A percentile compares a stretch with the other conserved stretches of the same genome.
Evolutionary conservation across 1,140 invertebrate species (phyloP).

Genomic region (Drosophila trapezifrons): DNA sequence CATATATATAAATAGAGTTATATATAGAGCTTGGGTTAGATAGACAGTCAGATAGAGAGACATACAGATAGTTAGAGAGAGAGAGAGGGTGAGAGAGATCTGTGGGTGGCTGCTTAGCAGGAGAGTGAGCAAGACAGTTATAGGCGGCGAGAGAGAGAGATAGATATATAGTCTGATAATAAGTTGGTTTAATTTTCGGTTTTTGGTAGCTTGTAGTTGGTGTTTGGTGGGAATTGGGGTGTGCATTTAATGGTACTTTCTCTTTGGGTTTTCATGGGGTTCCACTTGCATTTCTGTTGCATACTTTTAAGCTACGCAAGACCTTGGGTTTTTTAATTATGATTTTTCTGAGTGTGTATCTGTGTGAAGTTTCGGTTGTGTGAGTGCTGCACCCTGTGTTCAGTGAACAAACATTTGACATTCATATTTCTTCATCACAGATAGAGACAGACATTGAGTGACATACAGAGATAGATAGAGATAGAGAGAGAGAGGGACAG

Average conservation of each 20-base stretch:
- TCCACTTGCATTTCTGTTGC: constrained; percentile 55
- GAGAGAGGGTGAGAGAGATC: constrained; percentile 32
- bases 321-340: constrained; percentile 36
- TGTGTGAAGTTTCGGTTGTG: constrained; percentile 20
- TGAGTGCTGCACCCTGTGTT: constrained; percentile 66
- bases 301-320: constrained; percentile 66
- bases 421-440: constrained; percentile 58
- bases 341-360: constrained; percentile 19
- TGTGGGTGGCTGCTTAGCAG: constrained; percentile 49
- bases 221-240: constrained; percentile 23
- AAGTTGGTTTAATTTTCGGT: constrained; percentile 26
- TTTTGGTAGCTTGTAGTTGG: constrained; percentile 17
- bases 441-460: constrained; percentile 38
- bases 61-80: constrained; percentile 42
- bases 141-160: constrained; percentile 36
- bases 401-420: constrained; percentile 80
- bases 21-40: constrained; percentile 62
- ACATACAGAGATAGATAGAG: constrained; percentile 20
- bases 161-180: constrained; percentile 43
- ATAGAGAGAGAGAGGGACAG: constrained; percentile 16
- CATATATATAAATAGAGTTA: constrained; percentile 41
- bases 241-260: constrained; percentile 30
- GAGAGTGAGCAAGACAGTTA: constrained; percentile 61
- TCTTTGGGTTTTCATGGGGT: constrained; percentile 42
- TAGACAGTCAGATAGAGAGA: constrained; percentile 57